Conservation (phyloP, 2,888 invertebrate genomes). For the Mythimna pallens region DNA sequence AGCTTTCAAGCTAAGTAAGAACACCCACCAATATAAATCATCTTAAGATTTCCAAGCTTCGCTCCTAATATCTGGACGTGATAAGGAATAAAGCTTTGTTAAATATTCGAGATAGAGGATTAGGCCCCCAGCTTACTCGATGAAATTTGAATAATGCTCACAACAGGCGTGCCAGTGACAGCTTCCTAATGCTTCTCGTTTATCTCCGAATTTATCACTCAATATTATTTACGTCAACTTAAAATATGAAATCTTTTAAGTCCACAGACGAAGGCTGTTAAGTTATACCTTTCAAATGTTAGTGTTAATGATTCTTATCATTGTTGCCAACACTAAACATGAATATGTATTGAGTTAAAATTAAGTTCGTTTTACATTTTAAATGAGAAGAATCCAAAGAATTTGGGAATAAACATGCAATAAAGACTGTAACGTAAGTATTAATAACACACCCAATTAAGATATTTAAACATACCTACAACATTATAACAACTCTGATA, state of each 20-base stretch:
- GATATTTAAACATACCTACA: conserved; percentile 4
- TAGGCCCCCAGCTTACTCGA: conserved; percentile 76
- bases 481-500: background rate
- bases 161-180: conserved; percentile 69
- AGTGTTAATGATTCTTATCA: conserved; percentile 25
- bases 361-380: conserved; percentile 28
- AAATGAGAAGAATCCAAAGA: conserved; percentile 22
- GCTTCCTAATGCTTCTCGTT: conserved; percentile 74
- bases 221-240: conserved; percentile 79
- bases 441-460: conserved; percentile 14
- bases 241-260: conserved; percentile 71
- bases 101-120: conserved; percentile 72
- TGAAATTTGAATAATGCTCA: conserved; percentile 82
- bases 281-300: conserved; percentile 29
- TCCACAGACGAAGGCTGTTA: conserved; percentile 33
- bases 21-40: conserved; percentile 42
- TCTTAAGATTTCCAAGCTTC: conserved; percentile 42
- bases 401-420: conserved; percentile 9
- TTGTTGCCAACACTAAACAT: conserved; percentile 34
- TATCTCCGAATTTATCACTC: conserved; percentile 79
- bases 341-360: conserved; percentile 36
- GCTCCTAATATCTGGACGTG: conserved; percentile 52
- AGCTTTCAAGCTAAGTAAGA: conserved; percentile 32
- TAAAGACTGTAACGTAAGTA: background rate
- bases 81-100: conserved; percentile 66